A percentile compares a stretch with the other conserved stretches of the same genome.
Evolutionary conservation across 92 coral and sea anemone species (phyloP).

Genomic region (Heteractis magnifica): DNA sequence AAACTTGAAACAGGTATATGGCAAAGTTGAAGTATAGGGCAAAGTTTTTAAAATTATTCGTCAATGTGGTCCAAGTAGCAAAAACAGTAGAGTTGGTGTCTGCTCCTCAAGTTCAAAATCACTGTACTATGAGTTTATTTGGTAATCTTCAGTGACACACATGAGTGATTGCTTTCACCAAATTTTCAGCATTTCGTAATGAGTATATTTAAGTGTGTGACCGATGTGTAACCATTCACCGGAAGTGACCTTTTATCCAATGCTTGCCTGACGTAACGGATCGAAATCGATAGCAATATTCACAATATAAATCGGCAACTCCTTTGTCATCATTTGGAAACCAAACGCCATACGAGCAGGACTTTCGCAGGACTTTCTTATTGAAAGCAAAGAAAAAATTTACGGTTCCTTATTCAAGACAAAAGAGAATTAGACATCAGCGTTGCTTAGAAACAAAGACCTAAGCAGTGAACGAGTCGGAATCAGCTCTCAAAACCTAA

Average conservation of each 20-base stretch:
- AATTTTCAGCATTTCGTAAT: not conserved
- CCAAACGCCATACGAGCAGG: not conserved
- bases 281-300: slow-evolving; percentile 8
- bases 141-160: not conserved
- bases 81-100: no score
- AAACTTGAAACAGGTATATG: no score
- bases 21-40: no score
- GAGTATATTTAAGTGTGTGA: not conserved
- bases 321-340: not conserved
- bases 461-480: not conserved
- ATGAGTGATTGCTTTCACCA: not conserved
- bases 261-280: slow-evolving; percentile 3
- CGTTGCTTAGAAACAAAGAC: not conserved
- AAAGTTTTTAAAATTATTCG: no score
- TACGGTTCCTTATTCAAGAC: not conserved
- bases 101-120: not conserved
- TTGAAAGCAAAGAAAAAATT: not conserved
- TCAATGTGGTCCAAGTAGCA: no score
- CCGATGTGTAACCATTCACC: not conserved
- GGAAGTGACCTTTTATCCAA: slow-evolving; percentile 2
- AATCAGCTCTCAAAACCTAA: not conserved
- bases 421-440: not conserved
- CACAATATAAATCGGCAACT: not conserved
- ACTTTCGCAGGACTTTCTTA: not conserved
- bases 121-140: not conserved